Evolutionary conservation across 2,113 vertebrate species (phyloP).

Genomic region (Rhineura floridana): DNA sequence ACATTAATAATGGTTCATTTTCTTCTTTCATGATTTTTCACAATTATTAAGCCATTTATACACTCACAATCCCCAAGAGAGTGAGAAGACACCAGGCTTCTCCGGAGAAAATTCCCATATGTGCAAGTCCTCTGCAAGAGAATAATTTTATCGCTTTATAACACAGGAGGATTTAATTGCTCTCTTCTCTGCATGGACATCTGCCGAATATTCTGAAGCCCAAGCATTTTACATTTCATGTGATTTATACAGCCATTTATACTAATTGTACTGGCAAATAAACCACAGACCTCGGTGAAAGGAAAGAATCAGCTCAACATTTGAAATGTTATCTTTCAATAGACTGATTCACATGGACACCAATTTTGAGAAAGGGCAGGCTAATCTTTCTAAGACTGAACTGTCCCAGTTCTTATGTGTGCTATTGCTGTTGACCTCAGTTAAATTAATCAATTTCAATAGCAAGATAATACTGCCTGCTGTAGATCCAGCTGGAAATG

Average conservation of each 20-base stretch:
- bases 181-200: constrained; percentile 58
- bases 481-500: constrained; percentile 12
- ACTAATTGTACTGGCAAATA: constrained; percentile 54
- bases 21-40: constrained; percentile 48
- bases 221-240: constrained; percentile 53
- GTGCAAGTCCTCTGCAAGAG: constrained; percentile 55
- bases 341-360: constrained; percentile 30
- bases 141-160: constrained; percentile 54
- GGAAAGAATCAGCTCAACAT: constrained; percentile 36
- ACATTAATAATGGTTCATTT: constrained; percentile 45
- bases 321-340: constrained; percentile 38
- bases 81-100: constrained; percentile 10
- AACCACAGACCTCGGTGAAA: constrained; percentile 35
- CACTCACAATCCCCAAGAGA: constrained; percentile 32
- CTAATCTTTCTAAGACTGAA: constrained; percentile 27
- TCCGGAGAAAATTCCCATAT: constrained; percentile 59
- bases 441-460: neutral
- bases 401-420: neutral
- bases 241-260: constrained; percentile 47
- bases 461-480: rapidly evolving
- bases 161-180: constrained; percentile 64
- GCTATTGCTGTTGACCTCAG: neutral
- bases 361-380: constrained; percentile 26
- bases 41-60: constrained; percentile 51
- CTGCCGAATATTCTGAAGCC: constrained; percentile 41